phyloP scores from a whole-genome alignment of 2,797 vertebrate genomes.

The Coendou prehensilis region DNA sequence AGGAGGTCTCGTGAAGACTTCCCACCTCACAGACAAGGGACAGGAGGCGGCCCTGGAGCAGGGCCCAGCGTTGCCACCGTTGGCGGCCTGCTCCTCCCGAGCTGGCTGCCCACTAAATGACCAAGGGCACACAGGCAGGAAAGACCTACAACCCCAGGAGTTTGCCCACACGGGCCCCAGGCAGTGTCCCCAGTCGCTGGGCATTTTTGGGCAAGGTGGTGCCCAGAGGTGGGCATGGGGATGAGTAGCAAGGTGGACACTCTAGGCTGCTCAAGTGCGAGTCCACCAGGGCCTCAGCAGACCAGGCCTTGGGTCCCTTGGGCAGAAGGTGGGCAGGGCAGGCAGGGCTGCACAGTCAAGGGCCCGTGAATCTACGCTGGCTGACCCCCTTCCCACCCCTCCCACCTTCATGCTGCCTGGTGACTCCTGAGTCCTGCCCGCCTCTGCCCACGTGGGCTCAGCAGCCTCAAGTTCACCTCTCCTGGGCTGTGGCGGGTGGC shows the following conservation, averaged over 20 bases:
- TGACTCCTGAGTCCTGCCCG: neutral
- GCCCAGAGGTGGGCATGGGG: neutral
- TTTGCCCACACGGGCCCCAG: neutral
- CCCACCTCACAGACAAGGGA: neutral
- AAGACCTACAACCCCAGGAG: neutral
- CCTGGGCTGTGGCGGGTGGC: neutral
- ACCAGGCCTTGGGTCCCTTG: neutral
- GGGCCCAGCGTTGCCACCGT: no score
- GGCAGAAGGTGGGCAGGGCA: neutral
- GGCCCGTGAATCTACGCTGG: neutral
- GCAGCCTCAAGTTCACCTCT: neutral
- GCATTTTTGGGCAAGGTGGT: neutral
- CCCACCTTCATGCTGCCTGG: neutral
- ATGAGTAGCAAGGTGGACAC: neutral
- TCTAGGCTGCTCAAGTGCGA: neutral
- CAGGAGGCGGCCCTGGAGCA: neutral
- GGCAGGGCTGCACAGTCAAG: neutral
- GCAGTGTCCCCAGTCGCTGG: neutral
- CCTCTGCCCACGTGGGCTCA: neutral
- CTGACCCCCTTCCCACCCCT: neutral
- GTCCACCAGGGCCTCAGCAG: neutral
- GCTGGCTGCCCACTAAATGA: neutral
- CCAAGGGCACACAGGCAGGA: neutral
- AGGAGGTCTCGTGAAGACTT: neutral
- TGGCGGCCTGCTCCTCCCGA: neutral